A percentile compares a stretch with the other conserved stretches of the same genome.
These are phyloP conservation scores for Seriola quinqueradiata DNA, from an alignment of 2,113 vertebrate genomes.

Conservation along the genomic window DNA sequence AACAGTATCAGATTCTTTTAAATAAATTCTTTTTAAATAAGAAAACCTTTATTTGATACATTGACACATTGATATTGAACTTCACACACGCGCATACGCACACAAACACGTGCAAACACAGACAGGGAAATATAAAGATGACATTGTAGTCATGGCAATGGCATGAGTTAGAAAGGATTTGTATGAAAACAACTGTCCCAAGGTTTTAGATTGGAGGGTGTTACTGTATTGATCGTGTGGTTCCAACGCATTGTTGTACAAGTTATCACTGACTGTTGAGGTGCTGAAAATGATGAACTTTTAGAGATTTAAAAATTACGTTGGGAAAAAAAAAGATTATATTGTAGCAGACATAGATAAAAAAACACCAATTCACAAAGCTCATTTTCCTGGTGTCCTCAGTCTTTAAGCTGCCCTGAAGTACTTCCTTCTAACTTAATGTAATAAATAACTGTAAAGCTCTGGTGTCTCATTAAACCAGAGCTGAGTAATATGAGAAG, in stretches of 20 bases:
- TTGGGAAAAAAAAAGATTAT: background rate
- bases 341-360: background rate
- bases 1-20: background rate
- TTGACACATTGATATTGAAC: constrained; percentile 27
- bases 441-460: no score
- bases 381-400: background rate
- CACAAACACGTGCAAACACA: background rate
- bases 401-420: background rate
- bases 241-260: background rate
- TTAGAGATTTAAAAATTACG: background rate
- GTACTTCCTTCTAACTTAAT: background rate
- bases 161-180: background rate
- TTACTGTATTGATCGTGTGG: background rate
- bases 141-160: background rate
- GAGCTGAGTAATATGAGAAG: background rate
- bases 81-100: background rate
- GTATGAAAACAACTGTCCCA: background rate
- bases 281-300: background rate
- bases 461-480: background rate
- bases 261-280: background rate
- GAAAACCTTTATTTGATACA: constrained; percentile 12
- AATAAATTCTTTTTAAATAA: constrained; percentile 10
- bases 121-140: background rate
- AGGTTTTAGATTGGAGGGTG: background rate
- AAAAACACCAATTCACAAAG: background rate